A percentile compares a stretch with the other conserved stretches of the same genome.
These are phyloP conservation scores for Eulemur macaco DNA, from an alignment of 2,113 vertebrate species.

Conservation along the genomic window DNA sequence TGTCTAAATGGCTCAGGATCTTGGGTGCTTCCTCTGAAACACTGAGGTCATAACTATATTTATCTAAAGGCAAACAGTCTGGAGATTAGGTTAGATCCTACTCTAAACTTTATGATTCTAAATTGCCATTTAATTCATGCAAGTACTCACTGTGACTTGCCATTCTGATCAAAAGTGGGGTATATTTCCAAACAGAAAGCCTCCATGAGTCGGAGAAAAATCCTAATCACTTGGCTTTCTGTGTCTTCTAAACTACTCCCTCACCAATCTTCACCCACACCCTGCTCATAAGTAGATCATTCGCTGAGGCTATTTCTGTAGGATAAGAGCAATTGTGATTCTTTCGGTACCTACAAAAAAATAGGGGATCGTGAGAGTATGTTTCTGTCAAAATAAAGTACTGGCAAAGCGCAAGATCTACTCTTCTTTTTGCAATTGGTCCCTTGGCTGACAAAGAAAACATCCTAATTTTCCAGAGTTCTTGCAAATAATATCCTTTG, in stretches of 20 bases:
- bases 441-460: background rate
- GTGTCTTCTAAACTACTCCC: background rate
- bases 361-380: background rate
- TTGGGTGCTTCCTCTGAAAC: background rate
- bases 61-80: background rate
- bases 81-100: background rate
- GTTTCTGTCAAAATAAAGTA: conserved; percentile 29
- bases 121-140: background rate
- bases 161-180: background rate
- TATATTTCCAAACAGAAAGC: conserved; percentile 8
- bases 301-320: background rate
- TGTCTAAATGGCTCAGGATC: background rate
- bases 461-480: background rate
- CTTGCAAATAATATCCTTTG: conserved; percentile 8
- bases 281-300: background rate
- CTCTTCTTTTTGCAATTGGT: background rate
- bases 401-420: background rate
- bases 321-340: background rate
- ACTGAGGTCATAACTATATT: background rate
- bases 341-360: background rate
- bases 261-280: background rate
- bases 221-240: background rate
- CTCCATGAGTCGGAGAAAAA: background rate
- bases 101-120: background rate
- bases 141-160: background rate